These are phyloP conservation scores for Galbula dea DNA, from an alignment of 2,113 vertebrate species.

Conservation along the genomic window DNA sequence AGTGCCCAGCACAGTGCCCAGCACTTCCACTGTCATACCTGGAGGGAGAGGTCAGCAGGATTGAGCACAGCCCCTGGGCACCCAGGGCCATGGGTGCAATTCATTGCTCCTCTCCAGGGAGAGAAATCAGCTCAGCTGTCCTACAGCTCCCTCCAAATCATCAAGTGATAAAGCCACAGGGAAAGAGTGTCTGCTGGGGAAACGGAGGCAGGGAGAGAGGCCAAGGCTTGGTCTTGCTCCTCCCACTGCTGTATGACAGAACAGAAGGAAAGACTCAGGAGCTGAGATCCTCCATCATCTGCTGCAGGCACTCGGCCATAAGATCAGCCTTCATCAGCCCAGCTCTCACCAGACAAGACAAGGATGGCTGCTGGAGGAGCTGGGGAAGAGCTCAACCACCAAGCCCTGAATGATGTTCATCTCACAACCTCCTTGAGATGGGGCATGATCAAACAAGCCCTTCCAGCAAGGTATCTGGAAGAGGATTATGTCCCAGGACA, in stretches of 20 bases:
- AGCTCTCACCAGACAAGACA: not conserved
- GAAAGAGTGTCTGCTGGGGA: not conserved
- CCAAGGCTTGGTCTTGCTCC: not conserved
- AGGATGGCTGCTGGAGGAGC: not conserved
- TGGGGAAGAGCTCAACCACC: not conserved
- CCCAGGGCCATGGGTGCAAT: not conserved
- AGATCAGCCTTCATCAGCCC: not conserved
- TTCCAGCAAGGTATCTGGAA: not conserved
- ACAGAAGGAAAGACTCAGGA: not conserved
- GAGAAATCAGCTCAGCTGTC: not conserved
- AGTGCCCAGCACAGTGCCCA: constrained; percentile 89
- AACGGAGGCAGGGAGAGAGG: not conserved
- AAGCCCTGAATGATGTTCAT: not conserved
- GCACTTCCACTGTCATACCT: constrained; percentile 95
- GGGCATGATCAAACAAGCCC: not conserved
- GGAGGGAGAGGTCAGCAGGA: not conserved
- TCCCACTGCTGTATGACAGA: not conserved
- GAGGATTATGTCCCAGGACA: not conserved
- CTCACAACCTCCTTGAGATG: not conserved
- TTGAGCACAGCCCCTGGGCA: not conserved
- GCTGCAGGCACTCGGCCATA: not conserved
- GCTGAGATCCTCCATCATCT: not conserved
- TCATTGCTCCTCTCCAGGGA: not conserved
- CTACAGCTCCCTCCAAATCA: not conserved
- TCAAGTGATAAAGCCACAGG: not conserved